Evolutionary conservation across 2,113 vertebrate genomes (phyloP).

Genomic region (Equus przewalskii): DNA sequence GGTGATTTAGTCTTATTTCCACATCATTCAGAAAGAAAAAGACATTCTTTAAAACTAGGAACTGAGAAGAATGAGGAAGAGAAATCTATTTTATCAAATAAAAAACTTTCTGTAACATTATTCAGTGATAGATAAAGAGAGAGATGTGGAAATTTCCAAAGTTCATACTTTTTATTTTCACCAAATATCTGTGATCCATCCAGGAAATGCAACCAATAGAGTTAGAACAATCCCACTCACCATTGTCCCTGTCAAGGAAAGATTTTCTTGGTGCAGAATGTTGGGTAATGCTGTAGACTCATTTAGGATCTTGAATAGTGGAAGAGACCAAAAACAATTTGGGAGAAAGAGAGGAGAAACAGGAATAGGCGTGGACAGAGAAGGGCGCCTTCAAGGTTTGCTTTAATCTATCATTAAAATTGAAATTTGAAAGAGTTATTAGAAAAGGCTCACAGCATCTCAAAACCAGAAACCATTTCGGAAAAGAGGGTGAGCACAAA

Average conservation of each 20-base stretch:
- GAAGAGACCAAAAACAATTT: neutral
- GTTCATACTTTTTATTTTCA: neutral
- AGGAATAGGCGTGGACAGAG: neutral
- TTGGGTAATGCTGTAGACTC: neutral
- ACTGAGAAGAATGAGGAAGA: neutral
- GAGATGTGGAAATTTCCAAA: neutral
- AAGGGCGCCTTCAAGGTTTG: neutral
- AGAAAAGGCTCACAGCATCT: neutral
- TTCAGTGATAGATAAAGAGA: neutral
- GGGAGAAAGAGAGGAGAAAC: neutral
- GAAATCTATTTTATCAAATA: neutral
- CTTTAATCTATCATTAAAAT: neutral
- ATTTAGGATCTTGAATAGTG: neutral
- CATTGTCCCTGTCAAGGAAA: neutral
- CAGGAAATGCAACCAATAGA: neutral
- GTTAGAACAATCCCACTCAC: neutral
- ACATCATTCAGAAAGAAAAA: slow-evolving; percentile 30
- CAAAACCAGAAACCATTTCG: neutral
- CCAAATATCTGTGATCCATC: neutral
- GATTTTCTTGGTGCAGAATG: neutral
- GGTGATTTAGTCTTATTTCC: neutral
- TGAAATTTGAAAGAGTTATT: neutral
- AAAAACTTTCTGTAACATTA: neutral
- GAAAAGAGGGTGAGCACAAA: slow-evolving; percentile 10
- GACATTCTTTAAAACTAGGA: slow-evolving; percentile 11